Conservation (phyloP, 2,113 vertebrate genomes). For the Buteo buteo region DNA sequence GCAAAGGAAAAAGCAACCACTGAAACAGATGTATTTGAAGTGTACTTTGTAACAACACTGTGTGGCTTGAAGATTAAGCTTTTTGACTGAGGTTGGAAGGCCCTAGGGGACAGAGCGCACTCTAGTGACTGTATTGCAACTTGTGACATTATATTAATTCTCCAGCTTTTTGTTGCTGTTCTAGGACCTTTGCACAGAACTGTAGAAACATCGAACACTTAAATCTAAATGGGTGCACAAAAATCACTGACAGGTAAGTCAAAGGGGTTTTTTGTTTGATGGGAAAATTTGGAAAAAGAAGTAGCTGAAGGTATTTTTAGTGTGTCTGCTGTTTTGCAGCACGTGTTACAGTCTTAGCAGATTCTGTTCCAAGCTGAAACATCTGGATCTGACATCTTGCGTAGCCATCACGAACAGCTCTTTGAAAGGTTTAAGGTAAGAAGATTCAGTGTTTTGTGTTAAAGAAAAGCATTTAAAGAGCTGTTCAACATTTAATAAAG, state of each 20-base stretch:
- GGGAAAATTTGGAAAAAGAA: conserved; percentile 12
- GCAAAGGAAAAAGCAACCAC: background rate
- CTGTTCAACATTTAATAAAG: background rate
- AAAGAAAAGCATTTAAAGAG: background rate
- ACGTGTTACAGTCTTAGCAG: conserved; percentile 95
- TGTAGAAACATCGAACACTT: conserved; percentile 94
- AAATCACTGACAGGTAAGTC: conserved; percentile 89
- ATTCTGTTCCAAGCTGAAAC: conserved; percentile 93
- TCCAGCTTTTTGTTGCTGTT: conserved; percentile 27
- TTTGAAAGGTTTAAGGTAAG: conserved; percentile 91
- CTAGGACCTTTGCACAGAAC: conserved; percentile 95
- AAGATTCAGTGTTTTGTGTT: background rate
- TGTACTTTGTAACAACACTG: background rate
- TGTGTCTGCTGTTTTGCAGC: conserved; percentile 71
- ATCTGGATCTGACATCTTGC: conserved; percentile 93
- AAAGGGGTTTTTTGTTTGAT: background rate
- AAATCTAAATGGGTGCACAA: conserved; percentile 95
- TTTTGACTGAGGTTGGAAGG: background rate
- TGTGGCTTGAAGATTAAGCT: background rate
- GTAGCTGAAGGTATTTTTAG: conserved; percentile 66
- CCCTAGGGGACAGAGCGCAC: background rate
- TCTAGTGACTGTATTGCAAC: background rate
- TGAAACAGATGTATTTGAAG: background rate
- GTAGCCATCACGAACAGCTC: conserved; percentile 93
- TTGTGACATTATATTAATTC: background rate